Evolutionary conservation across 2,888 invertebrate species (phyloP).

Genomic region (Cartodere bifasciata): DNA sequence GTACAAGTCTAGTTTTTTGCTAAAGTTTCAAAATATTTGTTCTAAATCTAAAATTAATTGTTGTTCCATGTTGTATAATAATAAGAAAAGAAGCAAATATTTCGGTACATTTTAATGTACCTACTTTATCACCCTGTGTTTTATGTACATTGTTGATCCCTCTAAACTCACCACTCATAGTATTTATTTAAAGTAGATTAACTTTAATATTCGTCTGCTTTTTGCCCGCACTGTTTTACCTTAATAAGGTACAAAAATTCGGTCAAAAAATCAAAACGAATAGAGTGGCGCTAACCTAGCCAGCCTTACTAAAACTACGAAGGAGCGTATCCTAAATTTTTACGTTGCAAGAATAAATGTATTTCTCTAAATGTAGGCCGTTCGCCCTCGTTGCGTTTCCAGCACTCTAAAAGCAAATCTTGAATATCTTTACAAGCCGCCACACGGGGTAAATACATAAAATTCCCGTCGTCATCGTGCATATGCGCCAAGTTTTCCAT

Average conservation of each 20-base stretch:
- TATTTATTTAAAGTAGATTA: too few species aligned
- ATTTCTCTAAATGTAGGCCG: slow-evolving; percentile 72
- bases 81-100: neutral
- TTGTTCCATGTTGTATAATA: too few species aligned
- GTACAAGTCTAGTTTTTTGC: too few species aligned
- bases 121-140: slow-evolving; percentile 36
- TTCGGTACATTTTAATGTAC: slow-evolving; percentile 12
- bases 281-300: slow-evolving; percentile 12
- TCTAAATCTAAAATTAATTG: too few species aligned
- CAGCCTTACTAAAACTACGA: slow-evolving; percentile 35
- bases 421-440: slow-evolving; percentile 68
- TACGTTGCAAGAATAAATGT: slow-evolving; percentile 66
- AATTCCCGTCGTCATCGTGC: slow-evolving; percentile 48
- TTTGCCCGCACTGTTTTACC: neutral
- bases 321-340: slow-evolving; percentile 49
- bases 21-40: too few species aligned
- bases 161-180: slow-evolving; percentile 23
- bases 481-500: slow-evolving; percentile 67
- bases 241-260: neutral
- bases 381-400: slow-evolving; percentile 62
- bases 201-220: slow-evolving; percentile 30
- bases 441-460: slow-evolving; percentile 52
- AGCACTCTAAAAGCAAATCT: slow-evolving; percentile 76
- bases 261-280: neutral
- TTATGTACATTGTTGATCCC: slow-evolving; percentile 34